A percentile compares a stretch with the other conserved stretches of the same genome.
Evolutionary conservation across 2,113 vertebrate genomes (phyloP).

Genomic region (Rallus limicola): DNA sequence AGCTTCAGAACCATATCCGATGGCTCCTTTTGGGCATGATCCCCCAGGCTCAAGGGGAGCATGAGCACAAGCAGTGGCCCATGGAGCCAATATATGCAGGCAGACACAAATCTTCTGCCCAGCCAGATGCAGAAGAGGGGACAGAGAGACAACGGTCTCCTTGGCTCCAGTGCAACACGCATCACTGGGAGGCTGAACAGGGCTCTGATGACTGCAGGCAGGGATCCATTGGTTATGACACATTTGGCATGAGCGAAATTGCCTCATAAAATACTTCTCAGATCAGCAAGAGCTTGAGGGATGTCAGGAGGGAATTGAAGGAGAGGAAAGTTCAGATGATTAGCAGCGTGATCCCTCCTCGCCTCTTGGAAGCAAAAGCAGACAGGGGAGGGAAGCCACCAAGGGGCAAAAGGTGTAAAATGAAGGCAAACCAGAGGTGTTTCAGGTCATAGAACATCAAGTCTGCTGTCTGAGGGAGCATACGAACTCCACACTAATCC

Average conservation of each 20-base stretch:
- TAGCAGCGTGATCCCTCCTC: neutral
- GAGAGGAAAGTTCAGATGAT: conserved; percentile 8
- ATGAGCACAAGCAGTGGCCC: fast-evolving
- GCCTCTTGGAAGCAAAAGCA: conserved; percentile 19
- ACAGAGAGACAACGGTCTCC: neutral
- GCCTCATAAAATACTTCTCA: conserved; percentile 55
- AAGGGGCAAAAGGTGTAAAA: neutral
- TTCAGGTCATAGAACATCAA: neutral
- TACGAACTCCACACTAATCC: neutral
- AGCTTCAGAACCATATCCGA: neutral
- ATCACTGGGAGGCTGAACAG: neutral
- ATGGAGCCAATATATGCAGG: fast-evolving
- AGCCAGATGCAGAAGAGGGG: neutral
- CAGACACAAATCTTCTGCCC: neutral
- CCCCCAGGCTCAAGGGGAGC: neutral
- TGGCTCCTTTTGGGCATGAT: neutral
- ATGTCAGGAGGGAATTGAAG: conserved; percentile 30
- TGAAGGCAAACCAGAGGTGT: neutral
- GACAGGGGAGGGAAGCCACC: neutral
- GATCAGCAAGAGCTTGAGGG: conserved; percentile 44
- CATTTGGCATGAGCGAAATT: conserved; percentile 13
- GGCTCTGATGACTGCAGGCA: conserved; percentile 33
- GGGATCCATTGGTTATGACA: conserved; percentile 57
- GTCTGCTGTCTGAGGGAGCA: neutral
- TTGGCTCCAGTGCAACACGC: conserved; percentile 15